phyloP scores from a whole-genome alignment of 1,140 invertebrate species.

The Pachypsylla venusta region DNA sequence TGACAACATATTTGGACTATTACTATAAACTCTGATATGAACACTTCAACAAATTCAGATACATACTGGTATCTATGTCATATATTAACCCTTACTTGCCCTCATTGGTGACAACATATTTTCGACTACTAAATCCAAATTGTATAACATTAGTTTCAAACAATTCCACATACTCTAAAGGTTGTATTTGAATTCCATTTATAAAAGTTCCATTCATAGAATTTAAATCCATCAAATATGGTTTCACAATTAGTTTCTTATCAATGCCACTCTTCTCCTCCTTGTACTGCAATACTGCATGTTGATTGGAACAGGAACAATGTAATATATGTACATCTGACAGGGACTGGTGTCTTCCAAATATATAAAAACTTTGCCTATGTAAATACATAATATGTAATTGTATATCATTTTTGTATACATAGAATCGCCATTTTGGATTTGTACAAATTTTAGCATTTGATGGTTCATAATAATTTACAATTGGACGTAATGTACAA shows the following conservation, averaged over 20 bases:
- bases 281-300: not conserved
- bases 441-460: not conserved
- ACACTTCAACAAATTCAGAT: too few species aligned
- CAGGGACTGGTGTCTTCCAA: not conserved
- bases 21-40: too few species aligned
- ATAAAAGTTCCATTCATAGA: not conserved
- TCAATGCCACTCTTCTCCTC: not conserved
- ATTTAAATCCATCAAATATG: not conserved
- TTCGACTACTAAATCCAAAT: not conserved
- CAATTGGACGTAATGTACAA: not conserved
- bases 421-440: not conserved
- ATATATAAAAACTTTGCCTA: not conserved
- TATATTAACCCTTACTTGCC: too few species aligned
- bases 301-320: not conserved
- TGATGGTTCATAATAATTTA: not conserved
- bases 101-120: too few species aligned
- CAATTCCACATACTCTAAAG: slow-evolving; percentile 1
- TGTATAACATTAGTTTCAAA: not conserved
- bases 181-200: not conserved
- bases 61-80: too few species aligned
- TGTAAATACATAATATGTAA: not conserved
- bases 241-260: not conserved
- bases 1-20: too few species aligned
- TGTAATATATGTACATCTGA: not conserved
- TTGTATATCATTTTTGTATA: not conserved